phyloP scores from a whole-genome alignment of 1,140 invertebrate genomes.

The Pogonognathellus flavescens region DNA sequence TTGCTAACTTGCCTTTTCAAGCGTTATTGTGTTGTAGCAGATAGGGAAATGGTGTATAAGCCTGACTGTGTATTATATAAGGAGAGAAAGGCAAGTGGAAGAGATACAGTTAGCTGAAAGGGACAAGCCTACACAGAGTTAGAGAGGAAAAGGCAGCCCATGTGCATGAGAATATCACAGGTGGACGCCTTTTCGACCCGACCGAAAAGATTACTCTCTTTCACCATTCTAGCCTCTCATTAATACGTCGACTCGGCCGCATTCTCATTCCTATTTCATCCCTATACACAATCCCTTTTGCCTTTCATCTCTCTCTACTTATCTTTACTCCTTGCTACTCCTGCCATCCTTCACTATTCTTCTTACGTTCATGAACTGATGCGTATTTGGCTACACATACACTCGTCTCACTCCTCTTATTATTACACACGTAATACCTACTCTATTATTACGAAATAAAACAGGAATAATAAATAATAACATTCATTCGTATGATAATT shows the following conservation, averaged over 20 bases:
- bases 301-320: constrained; percentile 36
- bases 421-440: background rate
- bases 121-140: background rate
- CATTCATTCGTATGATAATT: background rate
- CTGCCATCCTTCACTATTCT: background rate
- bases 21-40: background rate
- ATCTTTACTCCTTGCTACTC: background rate
- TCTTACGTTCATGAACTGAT: too few relatives aligned
- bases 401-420: too few relatives aligned
- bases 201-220: constrained; percentile 60
- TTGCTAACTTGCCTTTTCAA: background rate
- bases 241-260: constrained; percentile 60
- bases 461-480: background rate
- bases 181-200: constrained; percentile 64
- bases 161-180: constrained; percentile 59
- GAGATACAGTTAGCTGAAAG: background rate
- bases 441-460: background rate
- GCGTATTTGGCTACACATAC: too few relatives aligned
- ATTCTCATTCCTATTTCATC: constrained; percentile 41
- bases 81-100: background rate
- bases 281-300: constrained; percentile 11
- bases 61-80: background rate
- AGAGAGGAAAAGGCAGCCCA: constrained; percentile 26
- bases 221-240: constrained; percentile 57
- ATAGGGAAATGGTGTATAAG: background rate